phyloP scores from a whole-genome alignment of 2,888 invertebrate species.

The Ypsolopha sequella region DNA sequence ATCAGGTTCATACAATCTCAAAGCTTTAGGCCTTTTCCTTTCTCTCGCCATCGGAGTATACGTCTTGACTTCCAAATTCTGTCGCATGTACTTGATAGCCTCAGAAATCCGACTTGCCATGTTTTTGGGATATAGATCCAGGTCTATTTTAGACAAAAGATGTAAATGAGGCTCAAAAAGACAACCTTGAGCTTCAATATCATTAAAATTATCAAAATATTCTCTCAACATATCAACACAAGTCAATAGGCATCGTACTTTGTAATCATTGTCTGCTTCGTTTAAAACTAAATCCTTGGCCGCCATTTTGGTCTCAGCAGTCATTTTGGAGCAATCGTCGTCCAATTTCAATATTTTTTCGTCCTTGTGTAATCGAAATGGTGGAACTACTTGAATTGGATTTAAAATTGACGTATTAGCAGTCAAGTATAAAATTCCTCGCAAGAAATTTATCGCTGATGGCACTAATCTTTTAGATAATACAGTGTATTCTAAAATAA shows the following conservation, averaged over 20 bases:
- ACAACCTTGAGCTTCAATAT: slow-evolving; percentile 46
- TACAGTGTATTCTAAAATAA: slow-evolving; percentile 82
- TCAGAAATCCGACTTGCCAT: slow-evolving; percentile 55
- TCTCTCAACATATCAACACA: slow-evolving; percentile 71
- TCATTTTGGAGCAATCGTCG: slow-evolving; percentile 50
- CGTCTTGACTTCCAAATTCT: slow-evolving; percentile 63
- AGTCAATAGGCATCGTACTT: slow-evolving; percentile 71
- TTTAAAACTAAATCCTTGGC: slow-evolving; percentile 66
- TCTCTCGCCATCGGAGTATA: slow-evolving; percentile 70
- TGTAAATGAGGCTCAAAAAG: slow-evolving; percentile 68
- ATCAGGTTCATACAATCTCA: slow-evolving; percentile 88
- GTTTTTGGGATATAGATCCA: slow-evolving; percentile 73
- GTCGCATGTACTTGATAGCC: slow-evolving; percentile 55
- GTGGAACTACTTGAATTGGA: slow-evolving; percentile 74
- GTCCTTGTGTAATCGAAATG: slow-evolving; percentile 72
- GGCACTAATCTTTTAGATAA: slow-evolving; percentile 87
- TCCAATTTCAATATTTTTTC: slow-evolving; percentile 72
- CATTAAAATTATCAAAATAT: slow-evolving; percentile 63
- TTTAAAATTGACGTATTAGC: slow-evolving; percentile 73
- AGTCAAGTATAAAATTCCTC: slow-evolving; percentile 80
- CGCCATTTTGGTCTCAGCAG: slow-evolving; percentile 51
- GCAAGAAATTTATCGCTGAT: slow-evolving; percentile 82
- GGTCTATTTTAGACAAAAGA: slow-evolving; percentile 67
- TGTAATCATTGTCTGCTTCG: slow-evolving; percentile 73
- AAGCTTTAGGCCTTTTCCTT: slow-evolving; percentile 81